phyloP scores from a whole-genome alignment of 53 echinoderm and acorn worm species.

The Echinarachnius parma region DNA sequence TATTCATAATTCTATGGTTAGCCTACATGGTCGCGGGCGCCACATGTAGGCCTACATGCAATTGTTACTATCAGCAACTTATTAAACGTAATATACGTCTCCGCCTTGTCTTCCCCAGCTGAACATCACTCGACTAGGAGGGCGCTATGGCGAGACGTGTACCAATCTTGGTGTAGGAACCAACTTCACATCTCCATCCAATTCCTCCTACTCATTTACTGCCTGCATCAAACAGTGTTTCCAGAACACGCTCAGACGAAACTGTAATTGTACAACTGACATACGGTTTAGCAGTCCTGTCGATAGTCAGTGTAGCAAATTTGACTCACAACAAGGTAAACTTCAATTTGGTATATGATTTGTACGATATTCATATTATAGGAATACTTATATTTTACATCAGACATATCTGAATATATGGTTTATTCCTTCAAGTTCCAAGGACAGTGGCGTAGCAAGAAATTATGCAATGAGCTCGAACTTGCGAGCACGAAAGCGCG shows the following conservation, averaged over 20 bases:
- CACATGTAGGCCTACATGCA: no score
- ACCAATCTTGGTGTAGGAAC: background rate
- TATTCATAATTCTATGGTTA: no score
- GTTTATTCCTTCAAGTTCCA: no score
- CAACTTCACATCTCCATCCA: slow-evolving; percentile 7
- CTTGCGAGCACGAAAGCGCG: no score
- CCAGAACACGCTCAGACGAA: slow-evolving; percentile 42
- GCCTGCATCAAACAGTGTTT: slow-evolving; percentile 61
- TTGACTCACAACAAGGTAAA: slow-evolving; percentile 69
- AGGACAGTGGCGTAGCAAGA: no score
- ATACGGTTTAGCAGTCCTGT: slow-evolving; percentile 39
- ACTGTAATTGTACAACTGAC: slow-evolving; percentile 72
- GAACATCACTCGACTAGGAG: slow-evolving; percentile 44
- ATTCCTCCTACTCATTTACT: slow-evolving; percentile 48
- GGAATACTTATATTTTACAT: no score
- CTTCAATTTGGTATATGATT: background rate
- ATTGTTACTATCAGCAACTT: no score
- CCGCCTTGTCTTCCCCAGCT: slow-evolving; percentile 11
- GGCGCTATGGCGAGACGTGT: background rate
- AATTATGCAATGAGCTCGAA: no score
- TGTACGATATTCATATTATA: no score
- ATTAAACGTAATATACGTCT: no score
- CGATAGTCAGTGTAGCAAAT: slow-evolving; percentile 52
- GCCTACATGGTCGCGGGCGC: no score
- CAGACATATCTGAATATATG: no score